Base-by-base conservation (phyloP, 2,797 vertebrate species). In the Dicrostonyx torquatus region DNA sequence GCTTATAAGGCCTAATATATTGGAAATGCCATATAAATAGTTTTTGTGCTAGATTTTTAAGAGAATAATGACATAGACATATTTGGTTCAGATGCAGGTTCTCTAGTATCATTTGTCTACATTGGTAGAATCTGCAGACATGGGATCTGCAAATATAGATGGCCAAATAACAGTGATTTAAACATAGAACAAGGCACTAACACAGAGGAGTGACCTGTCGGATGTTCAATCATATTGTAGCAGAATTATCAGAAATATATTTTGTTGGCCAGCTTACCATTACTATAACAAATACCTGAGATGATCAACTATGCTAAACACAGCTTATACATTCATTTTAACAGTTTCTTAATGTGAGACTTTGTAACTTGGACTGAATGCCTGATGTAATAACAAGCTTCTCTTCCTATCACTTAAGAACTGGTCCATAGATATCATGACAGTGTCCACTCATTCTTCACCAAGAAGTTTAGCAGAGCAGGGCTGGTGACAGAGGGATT, bases 391-490 rank as follows among this genome's bases (percentile, higher is more conserved):
- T 58, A 66, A 72, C 0, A 40, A 22, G 76, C 26, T 89, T 12
- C 58, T 93, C 90, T 66, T 89, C 66, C 60, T 68, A 15, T 83
- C 43, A 64, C 87, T 45, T 55, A 64, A 91, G 72, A 73, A 94
- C 31, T 77, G 14, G 62, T 72, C 14, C 34, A 80, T 75, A 86
- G 48, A 62, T 60, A 77, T 89, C 73, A 79, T 70, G 37, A 79
- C 37, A 64, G 80, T 60, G 45, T 89, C 3, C 5, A 93, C 29
- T 58, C 86, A 88, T 79, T 84, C 24, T 70, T 89, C 29, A 86
- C 22, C 48, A 15, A 72, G 55, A 91, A 37, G 76, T 70, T 72
- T 26, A 76, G 22, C 43, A 43, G 18, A 4, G 12, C 1, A 0
- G 77, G 13, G 34, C 72, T 84, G 55, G n/a, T 26, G 29, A 45